A percentile compares a stretch with the other conserved stretches of the same genome.
phyloP scores from a whole-genome alignment of 1,140 invertebrate species.

The Platyscapa corneri region DNA sequence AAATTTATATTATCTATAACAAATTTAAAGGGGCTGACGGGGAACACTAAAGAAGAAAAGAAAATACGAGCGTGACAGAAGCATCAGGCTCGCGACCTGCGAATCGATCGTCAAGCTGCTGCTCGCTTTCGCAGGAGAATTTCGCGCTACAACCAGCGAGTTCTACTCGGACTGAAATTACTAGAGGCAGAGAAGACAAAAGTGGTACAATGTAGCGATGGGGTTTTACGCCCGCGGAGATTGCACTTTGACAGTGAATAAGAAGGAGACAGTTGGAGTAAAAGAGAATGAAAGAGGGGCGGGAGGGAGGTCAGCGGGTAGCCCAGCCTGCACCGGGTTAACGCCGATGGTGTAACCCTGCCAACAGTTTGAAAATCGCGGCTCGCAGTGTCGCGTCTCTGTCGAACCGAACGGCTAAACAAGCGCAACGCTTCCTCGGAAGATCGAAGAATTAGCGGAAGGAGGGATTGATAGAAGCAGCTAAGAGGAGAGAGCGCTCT shows the following conservation, averaged over 20 bases:
- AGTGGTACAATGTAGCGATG: neutral
- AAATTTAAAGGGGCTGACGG: neutral
- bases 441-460: neutral
- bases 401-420: neutral
- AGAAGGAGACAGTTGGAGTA: neutral
- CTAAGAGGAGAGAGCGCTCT: neutral
- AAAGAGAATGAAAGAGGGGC: slow-evolving; percentile 3
- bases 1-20: neutral
- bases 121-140: slow-evolving; percentile 2
- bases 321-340: neutral
- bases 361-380: neutral
- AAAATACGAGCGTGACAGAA: neutral
- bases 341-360: neutral
- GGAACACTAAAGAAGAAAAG: neutral
- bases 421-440: neutral
- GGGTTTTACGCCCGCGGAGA: neutral
- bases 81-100: slow-evolving; percentile 1
- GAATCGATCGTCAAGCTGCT: slow-evolving; percentile 25
- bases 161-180: neutral
- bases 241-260: neutral
- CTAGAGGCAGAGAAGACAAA: neutral
- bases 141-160: neutral
- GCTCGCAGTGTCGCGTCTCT: neutral
- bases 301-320: neutral
- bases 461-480: neutral